Evolutionary conservation across 2,888 invertebrate species (phyloP).

Genomic region (Ceramica pisi): DNA sequence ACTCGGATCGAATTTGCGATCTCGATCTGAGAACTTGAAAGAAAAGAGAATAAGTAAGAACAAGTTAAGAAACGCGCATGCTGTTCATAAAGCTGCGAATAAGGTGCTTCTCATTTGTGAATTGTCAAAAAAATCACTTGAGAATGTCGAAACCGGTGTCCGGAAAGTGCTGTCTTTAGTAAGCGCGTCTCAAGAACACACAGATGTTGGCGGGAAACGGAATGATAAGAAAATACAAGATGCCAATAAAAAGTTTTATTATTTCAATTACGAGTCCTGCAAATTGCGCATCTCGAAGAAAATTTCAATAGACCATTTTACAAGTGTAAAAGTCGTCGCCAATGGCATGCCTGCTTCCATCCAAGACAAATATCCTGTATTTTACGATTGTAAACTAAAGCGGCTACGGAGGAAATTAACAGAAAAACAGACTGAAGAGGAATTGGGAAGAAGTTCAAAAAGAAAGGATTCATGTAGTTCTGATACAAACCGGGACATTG

Average conservation of each 20-base stretch:
- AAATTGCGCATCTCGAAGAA: conserved; percentile 80
- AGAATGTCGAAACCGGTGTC: conserved; percentile 84
- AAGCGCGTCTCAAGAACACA: conserved; percentile 70
- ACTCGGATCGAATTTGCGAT: conserved; percentile 84
- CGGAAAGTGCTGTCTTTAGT: conserved; percentile 78
- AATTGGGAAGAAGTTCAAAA: background rate
- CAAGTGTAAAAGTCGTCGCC: conserved; percentile 80
- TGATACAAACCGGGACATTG: conserved; percentile 25
- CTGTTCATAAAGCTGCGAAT: conserved; percentile 83
- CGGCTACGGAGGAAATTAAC: conserved; percentile 66
- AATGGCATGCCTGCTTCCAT: conserved; percentile 73
- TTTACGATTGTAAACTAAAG: conserved; percentile 82
- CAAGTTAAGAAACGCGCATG: conserved; percentile 82
- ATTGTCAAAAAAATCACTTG: conserved; percentile 86
- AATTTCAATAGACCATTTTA: conserved; percentile 80
- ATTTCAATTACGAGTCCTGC: conserved; percentile 75
- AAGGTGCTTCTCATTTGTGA: conserved; percentile 87
- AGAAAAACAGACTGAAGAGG: conserved; percentile 28
- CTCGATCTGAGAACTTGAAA: conserved; percentile 82
- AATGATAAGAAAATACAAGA: conserved; percentile 31
- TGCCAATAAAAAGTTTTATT: conserved; percentile 67
- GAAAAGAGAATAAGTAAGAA: conserved; percentile 82
- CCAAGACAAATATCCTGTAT: conserved; percentile 82
- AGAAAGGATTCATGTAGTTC: conserved; percentile 22
- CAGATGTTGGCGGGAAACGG: conserved; percentile 70